Evolutionary conservation across 2,888 invertebrate genomes (phyloP).

Genomic region (Pycnomerus fuliginosus): DNA sequence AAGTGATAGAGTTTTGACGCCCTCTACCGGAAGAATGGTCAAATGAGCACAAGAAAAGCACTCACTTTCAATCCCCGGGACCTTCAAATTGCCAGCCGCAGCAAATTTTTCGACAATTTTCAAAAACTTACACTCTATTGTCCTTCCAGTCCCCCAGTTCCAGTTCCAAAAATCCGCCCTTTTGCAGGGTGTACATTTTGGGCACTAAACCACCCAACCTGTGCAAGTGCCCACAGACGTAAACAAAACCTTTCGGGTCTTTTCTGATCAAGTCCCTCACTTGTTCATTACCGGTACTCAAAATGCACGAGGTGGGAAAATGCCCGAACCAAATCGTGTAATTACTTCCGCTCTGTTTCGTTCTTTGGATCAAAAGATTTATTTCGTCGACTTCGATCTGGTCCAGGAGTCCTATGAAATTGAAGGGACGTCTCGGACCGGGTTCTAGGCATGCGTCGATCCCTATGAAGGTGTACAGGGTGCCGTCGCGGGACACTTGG

Average conservation of each 20-base stretch:
- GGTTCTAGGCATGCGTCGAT: slow-evolving; percentile 86
- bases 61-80: too few species aligned
- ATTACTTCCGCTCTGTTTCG: slow-evolving; percentile 57
- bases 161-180: slow-evolving; percentile 78
- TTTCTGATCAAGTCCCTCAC: slow-evolving; percentile 62
- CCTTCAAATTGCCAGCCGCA: not conserved
- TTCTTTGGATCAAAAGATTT: slow-evolving; percentile 58
- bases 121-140: slow-evolving; percentile 66
- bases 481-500: slow-evolving; percentile 58
- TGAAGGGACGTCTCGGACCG: slow-evolving; percentile 83
- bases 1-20: too few species aligned
- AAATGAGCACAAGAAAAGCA: too few species aligned
- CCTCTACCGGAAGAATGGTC: too few species aligned
- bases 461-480: slow-evolving; percentile 77
- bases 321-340: slow-evolving; percentile 84
- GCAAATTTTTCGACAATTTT: not conserved
- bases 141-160: slow-evolving; percentile 94
- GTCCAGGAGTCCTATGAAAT: slow-evolving; percentile 80
- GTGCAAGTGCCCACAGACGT: slow-evolving; percentile 90
- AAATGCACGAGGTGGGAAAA: slow-evolving; percentile 86
- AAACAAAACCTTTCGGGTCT: slow-evolving; percentile 65
- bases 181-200: slow-evolving; percentile 84
- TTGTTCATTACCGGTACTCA: slow-evolving; percentile 58
- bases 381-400: slow-evolving; percentile 60
- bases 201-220: slow-evolving; percentile 76